A percentile compares a stretch with the other conserved stretches of the same genome.
These are phyloP conservation scores for Lasiurus borealis DNA, from an alignment of 2,113 vertebrate species.

Conservation along the genomic window DNA sequence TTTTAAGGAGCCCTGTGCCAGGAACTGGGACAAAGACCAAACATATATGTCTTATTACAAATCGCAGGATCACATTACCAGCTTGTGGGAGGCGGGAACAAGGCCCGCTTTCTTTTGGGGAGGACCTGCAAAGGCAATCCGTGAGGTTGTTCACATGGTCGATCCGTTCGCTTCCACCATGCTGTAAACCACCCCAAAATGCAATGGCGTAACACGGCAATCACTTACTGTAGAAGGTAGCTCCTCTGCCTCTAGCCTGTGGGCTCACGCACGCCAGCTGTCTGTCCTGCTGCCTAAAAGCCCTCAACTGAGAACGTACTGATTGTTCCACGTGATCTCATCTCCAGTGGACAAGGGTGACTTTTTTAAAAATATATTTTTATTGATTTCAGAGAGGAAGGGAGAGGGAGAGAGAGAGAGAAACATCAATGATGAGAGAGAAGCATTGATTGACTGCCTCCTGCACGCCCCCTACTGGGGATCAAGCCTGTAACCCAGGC, in stretches of 20 bases:
- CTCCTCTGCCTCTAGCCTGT: not conserved
- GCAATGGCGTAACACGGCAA: not conserved
- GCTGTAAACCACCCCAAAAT: not conserved
- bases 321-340: not conserved
- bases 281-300: not conserved
- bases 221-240: not conserved
- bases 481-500: too few species aligned
- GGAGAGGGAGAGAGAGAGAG: too few species aligned
- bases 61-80: not conserved
- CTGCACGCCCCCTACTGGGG: too few species aligned
- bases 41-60: not conserved
- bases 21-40: not conserved
- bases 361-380: too few species aligned
- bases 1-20: not conserved
- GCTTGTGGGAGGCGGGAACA: not conserved
- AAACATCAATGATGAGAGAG: too few species aligned
- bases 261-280: not conserved
- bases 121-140: not conserved
- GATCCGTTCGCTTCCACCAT: not conserved
- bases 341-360: not conserved
- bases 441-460: too few species aligned
- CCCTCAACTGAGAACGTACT: not conserved
- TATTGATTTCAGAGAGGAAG: too few species aligned
- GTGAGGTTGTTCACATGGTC: not conserved
- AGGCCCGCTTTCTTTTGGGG: not conserved